A percentile compares a stretch with the other conserved stretches of the same genome.
phyloP scores from a whole-genome alignment of 2,113 vertebrate species.

The Apodemus speciosus region DNA sequence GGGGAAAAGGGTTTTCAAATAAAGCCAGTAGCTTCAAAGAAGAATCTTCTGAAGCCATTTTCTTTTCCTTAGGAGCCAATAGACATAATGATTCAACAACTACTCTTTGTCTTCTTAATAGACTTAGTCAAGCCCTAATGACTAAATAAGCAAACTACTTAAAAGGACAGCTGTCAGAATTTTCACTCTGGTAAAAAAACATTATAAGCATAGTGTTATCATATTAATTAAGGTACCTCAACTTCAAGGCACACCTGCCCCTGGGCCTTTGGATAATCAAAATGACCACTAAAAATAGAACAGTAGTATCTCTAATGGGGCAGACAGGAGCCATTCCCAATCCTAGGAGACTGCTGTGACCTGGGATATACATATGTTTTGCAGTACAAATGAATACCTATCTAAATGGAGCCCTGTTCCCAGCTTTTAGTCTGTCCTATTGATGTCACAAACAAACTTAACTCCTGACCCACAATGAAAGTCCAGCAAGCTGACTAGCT shows the following conservation, averaged over 20 bases:
- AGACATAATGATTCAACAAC: conserved; percentile 54
- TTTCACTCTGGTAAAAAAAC: conserved; percentile 69
- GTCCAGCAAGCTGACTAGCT: neutral
- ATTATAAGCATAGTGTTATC: conserved; percentile 57
- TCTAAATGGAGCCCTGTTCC: conserved; percentile 39
- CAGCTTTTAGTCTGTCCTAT: conserved; percentile 41
- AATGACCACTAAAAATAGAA: conserved; percentile 74
- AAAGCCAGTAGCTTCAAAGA: conserved; percentile 69
- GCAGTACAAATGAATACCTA: neutral
- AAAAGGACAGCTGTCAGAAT: conserved; percentile 68
- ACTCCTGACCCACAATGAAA: conserved; percentile 37
- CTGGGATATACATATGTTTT: conserved; percentile 45
- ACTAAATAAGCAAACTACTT: conserved; percentile 55
- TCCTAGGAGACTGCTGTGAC: conserved; percentile 56
- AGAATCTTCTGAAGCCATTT: conserved; percentile 52
- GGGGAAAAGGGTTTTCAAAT: conserved; percentile 52
- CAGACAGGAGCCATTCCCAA: conserved; percentile 7
- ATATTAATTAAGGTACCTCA: conserved; percentile 71
- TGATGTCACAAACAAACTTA: conserved; percentile 8
- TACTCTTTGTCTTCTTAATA: conserved; percentile 57
- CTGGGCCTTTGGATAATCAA: conserved; percentile 67
- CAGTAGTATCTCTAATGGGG: conserved; percentile 49
- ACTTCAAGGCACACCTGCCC: conserved; percentile 70
- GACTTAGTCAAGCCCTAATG: conserved; percentile 58
- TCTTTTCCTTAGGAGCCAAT: conserved; percentile 47